phyloP scores from a whole-genome alignment of 2,888 invertebrate species.

The Drosophila anomalata region DNA sequence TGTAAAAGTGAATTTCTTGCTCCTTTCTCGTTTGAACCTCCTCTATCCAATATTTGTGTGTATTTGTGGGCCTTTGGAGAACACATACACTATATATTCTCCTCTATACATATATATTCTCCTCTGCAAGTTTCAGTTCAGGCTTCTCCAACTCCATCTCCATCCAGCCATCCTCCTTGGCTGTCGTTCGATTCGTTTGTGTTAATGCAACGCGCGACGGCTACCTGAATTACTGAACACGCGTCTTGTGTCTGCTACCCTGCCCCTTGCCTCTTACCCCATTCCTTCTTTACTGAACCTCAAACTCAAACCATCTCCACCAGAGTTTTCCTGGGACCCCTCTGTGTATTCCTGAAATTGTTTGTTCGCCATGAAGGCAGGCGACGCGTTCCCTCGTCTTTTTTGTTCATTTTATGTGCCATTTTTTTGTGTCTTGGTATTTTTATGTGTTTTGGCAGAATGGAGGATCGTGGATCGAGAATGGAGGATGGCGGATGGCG shows the following conservation, averaged over 20 bases:
- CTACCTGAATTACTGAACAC: conserved; percentile 84
- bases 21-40: conserved; percentile 31
- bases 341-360: conserved; percentile 69
- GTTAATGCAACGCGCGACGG: conserved; percentile 82
- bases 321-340: conserved; percentile 13
- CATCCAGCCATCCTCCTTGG: conserved; percentile 34
- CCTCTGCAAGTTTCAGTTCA: conserved; percentile 34
- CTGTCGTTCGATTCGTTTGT: conserved; percentile 76
- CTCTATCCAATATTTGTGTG: conserved; percentile 13
- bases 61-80: conserved; percentile 60
- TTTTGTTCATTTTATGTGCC: conserved; percentile 61
- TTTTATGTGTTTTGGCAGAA: conserved; percentile 71
- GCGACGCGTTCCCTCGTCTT: conserved; percentile 68
- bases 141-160: conserved; percentile 22
- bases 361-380: conserved; percentile 73
- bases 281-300: conserved; percentile 2
- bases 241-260: conserved; percentile 79
- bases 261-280: conserved; percentile 6
- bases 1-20: conserved; percentile 2
- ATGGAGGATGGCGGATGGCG: conserved; percentile 30
- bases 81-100: conserved; percentile 22
- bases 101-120: conserved; percentile 26
- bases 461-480: conserved; percentile 24
- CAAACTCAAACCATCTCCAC: not conserved
- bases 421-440: conserved; percentile 65